Evolutionary conservation across 2,888 invertebrate genomes (phyloP).

Genomic region (Hyalella azteca): DNA sequence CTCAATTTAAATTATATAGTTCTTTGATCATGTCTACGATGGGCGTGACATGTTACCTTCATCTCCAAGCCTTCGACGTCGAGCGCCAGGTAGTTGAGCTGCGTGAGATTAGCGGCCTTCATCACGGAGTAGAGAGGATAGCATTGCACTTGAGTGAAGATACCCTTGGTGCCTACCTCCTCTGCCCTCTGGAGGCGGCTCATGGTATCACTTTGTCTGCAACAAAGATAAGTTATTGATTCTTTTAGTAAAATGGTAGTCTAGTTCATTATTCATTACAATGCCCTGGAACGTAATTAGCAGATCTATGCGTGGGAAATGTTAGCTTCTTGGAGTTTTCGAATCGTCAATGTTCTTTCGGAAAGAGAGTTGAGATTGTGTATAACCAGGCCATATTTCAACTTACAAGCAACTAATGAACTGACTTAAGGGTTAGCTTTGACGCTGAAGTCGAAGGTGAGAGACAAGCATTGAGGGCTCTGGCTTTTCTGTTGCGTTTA

Average conservation of each 20-base stretch:
- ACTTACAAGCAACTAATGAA: neutral
- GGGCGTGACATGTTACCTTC: too few species aligned
- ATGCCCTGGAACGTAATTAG: neutral
- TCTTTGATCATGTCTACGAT: too few species aligned
- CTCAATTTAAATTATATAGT: too few species aligned
- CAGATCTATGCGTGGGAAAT: neutral
- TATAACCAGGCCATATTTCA: neutral
- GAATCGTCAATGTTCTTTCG: neutral
- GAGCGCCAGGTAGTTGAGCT: conserved; percentile 75
- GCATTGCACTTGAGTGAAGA: conserved; percentile 79
- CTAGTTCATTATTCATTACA: neutral
- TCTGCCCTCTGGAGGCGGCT: conserved; percentile 44
- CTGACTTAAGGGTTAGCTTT: conserved; percentile 49
- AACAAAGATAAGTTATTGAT: neutral
- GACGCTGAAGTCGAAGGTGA: conserved; percentile 45
- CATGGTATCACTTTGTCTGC: conserved; percentile 56
- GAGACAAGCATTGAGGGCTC: conserved; percentile 48
- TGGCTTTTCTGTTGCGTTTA: conserved; percentile 46
- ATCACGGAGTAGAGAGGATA: conserved; percentile 83
- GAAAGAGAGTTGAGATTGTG: neutral
- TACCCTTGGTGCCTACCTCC: conserved; percentile 61
- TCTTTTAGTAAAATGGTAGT: neutral
- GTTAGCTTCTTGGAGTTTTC: neutral
- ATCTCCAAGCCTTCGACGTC: conserved; percentile 68
- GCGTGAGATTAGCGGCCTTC: conserved; percentile 75